Base-by-base conservation (phyloP, 2,888 invertebrate species). In the Pantelozetes paolii region DNA sequence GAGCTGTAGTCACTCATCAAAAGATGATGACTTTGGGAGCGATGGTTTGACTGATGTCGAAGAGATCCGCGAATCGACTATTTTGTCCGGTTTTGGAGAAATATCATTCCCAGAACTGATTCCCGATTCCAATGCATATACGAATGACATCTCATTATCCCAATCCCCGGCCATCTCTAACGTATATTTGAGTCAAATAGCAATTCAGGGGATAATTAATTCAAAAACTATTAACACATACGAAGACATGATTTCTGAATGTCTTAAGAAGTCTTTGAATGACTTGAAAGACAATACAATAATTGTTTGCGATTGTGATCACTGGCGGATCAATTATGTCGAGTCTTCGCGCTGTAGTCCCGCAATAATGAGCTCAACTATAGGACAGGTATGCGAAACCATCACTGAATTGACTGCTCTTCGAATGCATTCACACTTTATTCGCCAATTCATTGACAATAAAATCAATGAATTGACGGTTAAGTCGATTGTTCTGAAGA, bases 131-230 rank as follows among this genome's bases (percentile, higher is more conserved):
- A 45, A 2, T 26, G 26, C 5, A 13, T 6, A 18, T 9, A 1
- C 2, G 11, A 69, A 69, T 36, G 69, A 69, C 23, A 40, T 69
- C 1, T 69, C 69, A 18, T 69, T 69, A 69, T 69, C 69, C 1
- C 45, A 42, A 45, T 45, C 45, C 26, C 69, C 69, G 11, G 45
- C 45, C 18, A 69, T 69, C 13, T 36, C 69, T 6, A 45, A 69
- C 45, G 45, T 45, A 26, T 69, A 42, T 69, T 69, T 69, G 45
- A 69, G 69, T 69, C 69, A 69, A 69, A 69, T 69, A 9, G 42
- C 45, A 20, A 40, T 69, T 42, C 69, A 69, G 15, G 69, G 69
- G 5, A 69, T 69, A 15, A 42, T 69, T 69, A 42, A 42, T 69
- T 69, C 69, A 42, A 69, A 69, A 18, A 69, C 69, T 40, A 42